phyloP scores from a whole-genome alignment of 2,888 invertebrate genomes.

The Volucella inanis region DNA sequence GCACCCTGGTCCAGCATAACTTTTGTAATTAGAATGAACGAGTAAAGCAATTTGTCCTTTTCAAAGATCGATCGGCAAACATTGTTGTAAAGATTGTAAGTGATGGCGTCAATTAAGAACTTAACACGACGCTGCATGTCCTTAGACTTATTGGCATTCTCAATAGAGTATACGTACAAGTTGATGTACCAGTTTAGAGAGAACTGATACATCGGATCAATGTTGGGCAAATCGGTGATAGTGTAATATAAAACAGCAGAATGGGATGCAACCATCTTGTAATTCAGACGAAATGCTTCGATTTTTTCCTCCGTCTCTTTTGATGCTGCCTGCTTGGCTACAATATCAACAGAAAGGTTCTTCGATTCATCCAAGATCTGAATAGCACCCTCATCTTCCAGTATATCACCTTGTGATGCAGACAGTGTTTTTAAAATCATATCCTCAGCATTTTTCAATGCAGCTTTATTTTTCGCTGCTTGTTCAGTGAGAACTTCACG shows the following conservation, averaged over 20 bases:
- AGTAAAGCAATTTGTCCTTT: conserved; percentile 93
- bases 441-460: conserved; percentile 93
- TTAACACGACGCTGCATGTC: conserved; percentile 89
- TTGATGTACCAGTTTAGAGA: conserved; percentile 96
- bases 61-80: conserved; percentile 96
- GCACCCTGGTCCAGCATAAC: conserved; percentile 86
- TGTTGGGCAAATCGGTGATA: conserved; percentile 91
- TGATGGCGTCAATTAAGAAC: conserved; percentile 92
- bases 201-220: conserved; percentile 98
- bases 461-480: conserved; percentile 91
- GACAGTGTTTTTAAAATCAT: conserved; percentile 93
- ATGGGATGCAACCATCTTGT: conserved; percentile 93
- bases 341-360: conserved; percentile 90
- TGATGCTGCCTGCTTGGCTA: conserved; percentile 92
- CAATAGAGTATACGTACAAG: conserved; percentile 84
- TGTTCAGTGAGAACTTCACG: conserved; percentile 91
- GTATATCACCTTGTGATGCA: conserved; percentile 92
- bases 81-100: conserved; percentile 91
- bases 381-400: conserved; percentile 95
- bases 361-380: conserved; percentile 94
- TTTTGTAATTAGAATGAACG: conserved; percentile 88
- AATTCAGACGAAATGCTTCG: conserved; percentile 90
- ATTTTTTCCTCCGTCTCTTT: conserved; percentile 92
- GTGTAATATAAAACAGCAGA: conserved; percentile 95
- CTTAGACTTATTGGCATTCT: conserved; percentile 84